A percentile compares a stretch with the other conserved stretches of the same genome.
These are phyloP conservation scores for Laticauda colubrina DNA, from an alignment of 2,113 vertebrate genomes.

Conservation along the genomic window DNA sequence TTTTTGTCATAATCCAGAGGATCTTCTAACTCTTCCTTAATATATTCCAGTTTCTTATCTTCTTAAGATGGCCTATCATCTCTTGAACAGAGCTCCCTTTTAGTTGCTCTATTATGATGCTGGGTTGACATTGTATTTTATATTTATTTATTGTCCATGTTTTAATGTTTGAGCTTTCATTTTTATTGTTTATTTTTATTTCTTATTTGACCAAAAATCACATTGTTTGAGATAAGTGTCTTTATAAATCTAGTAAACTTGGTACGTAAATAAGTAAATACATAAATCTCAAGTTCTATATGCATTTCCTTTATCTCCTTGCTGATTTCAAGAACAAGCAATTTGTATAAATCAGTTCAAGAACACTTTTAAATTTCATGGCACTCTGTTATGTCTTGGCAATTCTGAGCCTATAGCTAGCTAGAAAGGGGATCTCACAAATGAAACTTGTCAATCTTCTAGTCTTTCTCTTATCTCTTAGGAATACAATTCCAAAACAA, in stretches of 20 bases:
- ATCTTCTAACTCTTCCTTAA: neutral
- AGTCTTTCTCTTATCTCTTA: neutral
- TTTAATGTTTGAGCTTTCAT: neutral
- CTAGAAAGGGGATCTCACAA: neutral
- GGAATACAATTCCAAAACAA: neutral
- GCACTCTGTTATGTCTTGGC: neutral
- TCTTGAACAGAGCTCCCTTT: neutral
- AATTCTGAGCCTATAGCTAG: neutral
- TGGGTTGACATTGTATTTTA: neutral
- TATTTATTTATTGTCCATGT: neutral
- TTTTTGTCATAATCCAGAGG: neutral
- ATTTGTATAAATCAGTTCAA: neutral
- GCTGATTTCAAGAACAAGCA: neutral
- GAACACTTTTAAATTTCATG: neutral
- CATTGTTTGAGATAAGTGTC: neutral
- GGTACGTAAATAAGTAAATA: neutral
- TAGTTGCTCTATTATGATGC: neutral
- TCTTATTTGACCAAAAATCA: neutral
- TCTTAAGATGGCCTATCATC: neutral
- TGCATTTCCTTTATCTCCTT: neutral
- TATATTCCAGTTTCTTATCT: neutral
- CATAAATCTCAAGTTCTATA: neutral
- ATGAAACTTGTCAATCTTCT: neutral
- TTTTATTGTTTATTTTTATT: neutral
- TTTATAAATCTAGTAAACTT: neutral